phyloP scores from a whole-genome alignment of 2,797 vertebrate species.

The Anabacerthia variegaticeps region DNA sequence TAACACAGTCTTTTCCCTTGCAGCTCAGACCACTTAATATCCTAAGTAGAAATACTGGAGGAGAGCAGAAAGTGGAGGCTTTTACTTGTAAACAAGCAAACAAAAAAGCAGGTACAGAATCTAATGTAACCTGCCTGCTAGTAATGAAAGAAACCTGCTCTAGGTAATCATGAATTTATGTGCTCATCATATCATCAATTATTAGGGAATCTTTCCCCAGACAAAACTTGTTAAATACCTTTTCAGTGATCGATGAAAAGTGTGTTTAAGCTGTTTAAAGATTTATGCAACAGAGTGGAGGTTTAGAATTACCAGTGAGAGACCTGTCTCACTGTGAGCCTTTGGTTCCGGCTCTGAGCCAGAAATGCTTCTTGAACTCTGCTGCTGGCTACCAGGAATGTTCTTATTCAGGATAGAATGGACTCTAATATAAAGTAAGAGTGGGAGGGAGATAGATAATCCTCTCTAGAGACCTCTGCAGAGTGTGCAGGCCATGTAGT shows the following conservation, averaged over 20 bases:
- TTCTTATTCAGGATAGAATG: not conserved
- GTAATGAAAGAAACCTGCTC: not conserved
- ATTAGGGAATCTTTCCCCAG: not conserved
- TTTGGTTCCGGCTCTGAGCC: not conserved
- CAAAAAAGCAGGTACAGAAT: not conserved
- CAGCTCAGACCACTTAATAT: not conserved
- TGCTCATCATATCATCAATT: not conserved
- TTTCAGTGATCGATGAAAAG: not conserved
- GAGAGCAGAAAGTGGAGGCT: not conserved
- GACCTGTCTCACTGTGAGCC: not conserved
- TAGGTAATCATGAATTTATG: not conserved
- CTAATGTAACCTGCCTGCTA: not conserved
- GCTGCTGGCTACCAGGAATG: not conserved
- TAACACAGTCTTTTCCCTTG: not conserved
- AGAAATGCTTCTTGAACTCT: not conserved
- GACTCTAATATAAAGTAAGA: not conserved
- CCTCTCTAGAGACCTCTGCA: not conserved
- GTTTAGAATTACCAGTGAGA: not conserved
- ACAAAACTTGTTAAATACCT: not conserved
- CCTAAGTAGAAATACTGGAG: not conserved
- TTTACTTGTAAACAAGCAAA: not conserved
- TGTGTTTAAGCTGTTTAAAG: not conserved
- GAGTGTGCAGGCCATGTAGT: not conserved
- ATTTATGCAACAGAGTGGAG: not conserved
- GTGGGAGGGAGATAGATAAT: not conserved